Evolutionary conservation across 2,888 invertebrate species (phyloP), one percentile per base, ranked within the genome.

Genomic region (Cybosia mesomella): DNA sequence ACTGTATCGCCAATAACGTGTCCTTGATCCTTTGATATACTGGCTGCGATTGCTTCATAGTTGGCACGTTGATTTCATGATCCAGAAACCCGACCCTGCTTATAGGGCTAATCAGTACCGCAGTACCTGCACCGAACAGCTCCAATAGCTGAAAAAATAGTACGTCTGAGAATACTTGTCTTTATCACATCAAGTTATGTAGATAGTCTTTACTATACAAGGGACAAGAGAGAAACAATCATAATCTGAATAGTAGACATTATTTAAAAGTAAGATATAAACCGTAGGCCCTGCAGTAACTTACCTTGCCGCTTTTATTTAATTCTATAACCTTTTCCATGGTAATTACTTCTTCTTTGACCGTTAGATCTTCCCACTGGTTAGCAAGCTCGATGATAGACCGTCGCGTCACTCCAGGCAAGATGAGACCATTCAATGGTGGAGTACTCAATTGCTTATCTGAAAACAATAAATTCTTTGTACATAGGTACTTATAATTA

Each of bases 111-210:
- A 99, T 98, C 61, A 99, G 96, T 82, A 98, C 98, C 0, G 99
- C 99, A 32, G 99, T 99, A 67, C 99, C 99, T n/a, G 98, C 96
- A 69, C 99, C 99, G 91, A 99, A 99, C 91, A 99, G 96, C 93
- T 99, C 99, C 79, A 98, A 89, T 77, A 99, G 91, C 99, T 99
- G 54, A 54, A 63, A 62, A 53, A 22, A 36, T 22, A 13, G 10
- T 24, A 32, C 49, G 0, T n/a, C 21, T 32, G n/a, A 53, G 24
- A 24, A 43, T 60, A 39, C 10, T 24, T 21, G 53, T 54, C 21
- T 54, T n/a, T 22, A 15, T 55, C 2, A 24, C 0, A 11, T 55
- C 2, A 11, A 13, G 24, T 3, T 55, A 15, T n/a, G 13, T 22
- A 24, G 55, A n/a, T n/a, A n/a, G n/a, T n/a, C n/a, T n/a, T n/a